phyloP scores from a whole-genome alignment of 2,888 invertebrate species.

The Ernsta delagoae region DNA sequence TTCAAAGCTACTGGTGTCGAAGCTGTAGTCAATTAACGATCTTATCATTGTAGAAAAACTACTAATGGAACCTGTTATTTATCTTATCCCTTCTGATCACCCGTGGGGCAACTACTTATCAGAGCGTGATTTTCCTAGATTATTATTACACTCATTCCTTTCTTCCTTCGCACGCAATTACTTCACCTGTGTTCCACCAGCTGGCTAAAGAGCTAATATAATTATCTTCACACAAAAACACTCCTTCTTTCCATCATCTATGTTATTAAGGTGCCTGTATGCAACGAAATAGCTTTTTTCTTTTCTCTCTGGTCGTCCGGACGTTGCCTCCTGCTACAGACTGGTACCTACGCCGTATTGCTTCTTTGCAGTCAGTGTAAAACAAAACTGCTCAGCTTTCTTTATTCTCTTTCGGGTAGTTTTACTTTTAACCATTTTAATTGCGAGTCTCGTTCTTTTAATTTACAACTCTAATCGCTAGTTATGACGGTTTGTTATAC shows the following conservation, averaged over 20 bases:
- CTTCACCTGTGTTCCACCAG: background rate
- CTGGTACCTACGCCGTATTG: constrained; percentile 26
- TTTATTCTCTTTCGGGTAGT: constrained; percentile 21
- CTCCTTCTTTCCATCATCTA: constrained; percentile 21
- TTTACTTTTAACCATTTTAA: background rate
- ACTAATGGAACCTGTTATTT: constrained; percentile 33
- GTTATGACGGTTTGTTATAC: background rate
- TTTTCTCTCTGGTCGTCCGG: constrained; percentile 28
- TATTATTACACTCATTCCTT: constrained; percentile 30
- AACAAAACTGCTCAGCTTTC: constrained; percentile 21
- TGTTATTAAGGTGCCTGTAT: constrained; percentile 32
- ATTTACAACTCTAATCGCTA: background rate
- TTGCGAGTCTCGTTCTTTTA: background rate
- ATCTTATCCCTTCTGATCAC: constrained; percentile 30
- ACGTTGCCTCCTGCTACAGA: constrained; percentile 32
- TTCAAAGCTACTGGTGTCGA: constrained; percentile 6
- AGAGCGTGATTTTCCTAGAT: constrained; percentile 24
- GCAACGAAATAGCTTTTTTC: constrained; percentile 25
- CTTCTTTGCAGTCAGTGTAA: constrained; percentile 26
- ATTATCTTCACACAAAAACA: constrained; percentile 25
- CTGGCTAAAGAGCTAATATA: constrained; percentile 20
- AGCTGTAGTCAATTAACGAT: constrained; percentile 31
- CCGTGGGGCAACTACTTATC: constrained; percentile 24
- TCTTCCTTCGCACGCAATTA: constrained; percentile 32
- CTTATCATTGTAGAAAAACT: constrained; percentile 30